phyloP scores from a whole-genome alignment of 30 jellyfish, hydroid and myxozoan genomes.

The Chrysaora quinquecirrha region DNA sequence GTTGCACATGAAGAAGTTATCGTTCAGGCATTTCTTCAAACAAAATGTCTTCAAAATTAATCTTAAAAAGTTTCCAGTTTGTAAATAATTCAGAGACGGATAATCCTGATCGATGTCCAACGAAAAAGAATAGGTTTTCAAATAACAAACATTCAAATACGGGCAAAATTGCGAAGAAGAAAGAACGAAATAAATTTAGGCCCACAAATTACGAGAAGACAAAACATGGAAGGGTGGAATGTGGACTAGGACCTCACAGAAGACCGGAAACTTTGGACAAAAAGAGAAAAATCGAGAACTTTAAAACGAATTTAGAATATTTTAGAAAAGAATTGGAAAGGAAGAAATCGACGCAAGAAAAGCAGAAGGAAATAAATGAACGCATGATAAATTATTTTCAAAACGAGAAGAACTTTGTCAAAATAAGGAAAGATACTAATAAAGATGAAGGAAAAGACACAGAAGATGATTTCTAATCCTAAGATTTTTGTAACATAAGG shows the following conservation, averaged over 20 bases:
- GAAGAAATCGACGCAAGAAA: neutral
- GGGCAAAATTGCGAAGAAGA: too few species aligned
- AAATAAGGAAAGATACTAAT: neutral
- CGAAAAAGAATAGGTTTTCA: neutral
- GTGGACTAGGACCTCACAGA: too few species aligned
- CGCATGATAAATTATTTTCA: neutral
- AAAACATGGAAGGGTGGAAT: too few species aligned
- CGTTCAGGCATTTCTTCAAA: too few species aligned
- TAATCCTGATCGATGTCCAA: too few species aligned
- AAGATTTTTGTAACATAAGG: too few species aligned
- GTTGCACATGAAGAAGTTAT: too few species aligned
- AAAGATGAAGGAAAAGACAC: neutral
- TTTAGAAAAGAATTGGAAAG: neutral
- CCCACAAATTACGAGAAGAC: too few species aligned
- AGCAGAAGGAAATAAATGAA: neutral
- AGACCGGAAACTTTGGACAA: neutral
- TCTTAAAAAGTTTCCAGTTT: neutral
- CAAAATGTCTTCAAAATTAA: constrained; percentile 4
- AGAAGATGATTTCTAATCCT: neutral
- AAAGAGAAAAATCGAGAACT: neutral
- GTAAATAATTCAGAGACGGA: neutral
- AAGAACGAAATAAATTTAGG: too few species aligned
- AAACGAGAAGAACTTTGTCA: neutral
- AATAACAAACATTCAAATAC: neutral
- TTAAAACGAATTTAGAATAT: neutral